These are phyloP conservation scores for Cirrhinus molitorella DNA, from an alignment of 2,797 vertebrate species.

Conservation along the genomic window DNA sequence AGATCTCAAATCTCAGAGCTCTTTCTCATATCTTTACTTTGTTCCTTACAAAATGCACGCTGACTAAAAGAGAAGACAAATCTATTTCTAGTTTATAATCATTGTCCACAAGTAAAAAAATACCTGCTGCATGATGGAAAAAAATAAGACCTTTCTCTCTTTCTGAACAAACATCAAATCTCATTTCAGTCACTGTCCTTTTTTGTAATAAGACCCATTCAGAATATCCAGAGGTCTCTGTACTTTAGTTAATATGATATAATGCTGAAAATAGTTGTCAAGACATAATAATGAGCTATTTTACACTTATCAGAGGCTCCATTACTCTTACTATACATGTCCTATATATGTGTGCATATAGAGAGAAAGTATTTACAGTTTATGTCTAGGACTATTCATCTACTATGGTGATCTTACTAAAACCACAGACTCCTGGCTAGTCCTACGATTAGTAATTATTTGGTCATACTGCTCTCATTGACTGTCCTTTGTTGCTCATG, in stretches of 20 bases:
- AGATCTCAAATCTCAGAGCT: not conserved
- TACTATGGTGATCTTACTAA: not conserved
- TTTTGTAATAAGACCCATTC: constrained; percentile 1
- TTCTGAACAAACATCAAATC: constrained; percentile 25
- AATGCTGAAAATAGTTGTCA: constrained; percentile 10
- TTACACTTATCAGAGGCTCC: not conserved
- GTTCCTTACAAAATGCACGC: not conserved
- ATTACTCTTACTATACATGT: not conserved
- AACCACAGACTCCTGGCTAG: not conserved
- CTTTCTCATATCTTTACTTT: not conserved
- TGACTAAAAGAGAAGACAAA: not conserved
- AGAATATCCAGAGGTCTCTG: not conserved
- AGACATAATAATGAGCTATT: not conserved
- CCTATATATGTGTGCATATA: not conserved
- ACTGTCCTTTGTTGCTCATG: constrained; percentile 3
- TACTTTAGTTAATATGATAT: constrained; percentile 9
- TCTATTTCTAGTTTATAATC: not conserved
- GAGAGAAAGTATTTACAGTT: constrained; percentile 7
- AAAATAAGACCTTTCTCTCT: not conserved
- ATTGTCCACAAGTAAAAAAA: not conserved
- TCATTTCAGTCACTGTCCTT: constrained; percentile 28
- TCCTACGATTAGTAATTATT: constrained; percentile 15
- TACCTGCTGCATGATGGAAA: not conserved
- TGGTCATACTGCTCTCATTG: constrained; percentile 16
- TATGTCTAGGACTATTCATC: not conserved